phyloP scores from a whole-genome alignment of 2,888 invertebrate genomes.

The Eupithecia subfuscata region DNA sequence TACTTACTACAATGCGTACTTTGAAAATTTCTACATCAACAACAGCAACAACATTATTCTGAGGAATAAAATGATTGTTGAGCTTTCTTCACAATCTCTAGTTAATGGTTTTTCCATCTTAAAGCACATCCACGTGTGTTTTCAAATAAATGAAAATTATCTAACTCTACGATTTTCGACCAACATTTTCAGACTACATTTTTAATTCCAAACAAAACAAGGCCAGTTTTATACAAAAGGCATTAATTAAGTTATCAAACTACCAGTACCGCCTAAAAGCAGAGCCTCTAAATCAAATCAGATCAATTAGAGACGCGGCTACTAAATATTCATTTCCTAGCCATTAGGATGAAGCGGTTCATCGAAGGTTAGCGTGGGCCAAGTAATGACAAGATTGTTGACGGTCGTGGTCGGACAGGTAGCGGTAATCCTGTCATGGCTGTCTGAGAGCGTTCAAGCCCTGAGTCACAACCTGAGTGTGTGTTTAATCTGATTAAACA shows the following conservation, averaged over 20 bases:
- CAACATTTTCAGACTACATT: no score
- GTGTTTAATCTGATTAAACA: no score
- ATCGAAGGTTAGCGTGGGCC: constrained; percentile 44
- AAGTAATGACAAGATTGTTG: constrained; percentile 36
- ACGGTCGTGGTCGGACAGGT: constrained; percentile 17
- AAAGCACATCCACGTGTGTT: no score
- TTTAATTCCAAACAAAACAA: not conserved
- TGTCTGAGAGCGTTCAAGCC: not conserved
- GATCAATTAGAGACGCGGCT: constrained; percentile 24
- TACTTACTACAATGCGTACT: no score
- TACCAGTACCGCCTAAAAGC: constrained; percentile 23
- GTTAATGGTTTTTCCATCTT: no score
- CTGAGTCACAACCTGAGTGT: no score
- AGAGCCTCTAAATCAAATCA: constrained; percentile 23
- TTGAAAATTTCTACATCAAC: no score
- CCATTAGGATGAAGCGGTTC: constrained; percentile 41
- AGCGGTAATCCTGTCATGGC: constrained; percentile 11
- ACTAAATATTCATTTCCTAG: constrained; percentile 44
- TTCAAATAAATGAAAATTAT: no score
- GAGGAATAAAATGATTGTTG: no score
- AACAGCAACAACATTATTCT: no score
- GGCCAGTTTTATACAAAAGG: not conserved
- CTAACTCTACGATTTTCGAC: no score
- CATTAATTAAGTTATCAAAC: constrained; percentile 24
- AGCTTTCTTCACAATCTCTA: no score